Evolutionary conservation across 2,888 invertebrate species (phyloP).

Genomic region (Drosophila atripex): DNA sequence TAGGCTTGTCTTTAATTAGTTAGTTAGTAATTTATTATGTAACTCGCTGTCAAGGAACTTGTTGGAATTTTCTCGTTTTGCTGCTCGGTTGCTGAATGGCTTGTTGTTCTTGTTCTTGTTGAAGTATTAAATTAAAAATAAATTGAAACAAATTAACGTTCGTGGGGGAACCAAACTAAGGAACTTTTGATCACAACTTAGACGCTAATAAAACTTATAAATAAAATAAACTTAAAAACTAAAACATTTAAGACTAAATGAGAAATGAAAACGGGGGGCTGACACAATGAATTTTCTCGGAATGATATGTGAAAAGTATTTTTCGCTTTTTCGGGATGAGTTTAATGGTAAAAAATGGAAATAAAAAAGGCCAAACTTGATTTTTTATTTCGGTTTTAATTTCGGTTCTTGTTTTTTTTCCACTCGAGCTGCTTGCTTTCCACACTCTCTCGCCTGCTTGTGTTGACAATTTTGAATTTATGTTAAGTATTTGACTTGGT

Average conservation of each 20-base stretch:
- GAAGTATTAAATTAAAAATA: constrained; percentile 54
- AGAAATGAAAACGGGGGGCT: constrained; percentile 22
- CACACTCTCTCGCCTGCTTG: neutral
- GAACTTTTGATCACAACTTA: constrained; percentile 82
- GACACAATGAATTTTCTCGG: constrained; percentile 79
- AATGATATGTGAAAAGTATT: constrained; percentile 58
- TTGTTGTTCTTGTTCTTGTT: constrained; percentile 43
- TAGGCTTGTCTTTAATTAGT: constrained; percentile 24
- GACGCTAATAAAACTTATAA: constrained; percentile 57
- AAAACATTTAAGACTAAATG: constrained; percentile 27
- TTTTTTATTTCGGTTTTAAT: constrained; percentile 55
- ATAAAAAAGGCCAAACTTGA: constrained; percentile 49
- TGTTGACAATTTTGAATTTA: constrained; percentile 48
- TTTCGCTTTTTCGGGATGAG: constrained; percentile 5
- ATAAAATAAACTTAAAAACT: constrained; percentile 41
- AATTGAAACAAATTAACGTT: constrained; percentile 56
- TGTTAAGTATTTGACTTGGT: constrained; percentile 43
- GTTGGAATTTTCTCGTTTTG: constrained; percentile 63
- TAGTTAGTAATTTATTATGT: constrained; percentile 20
- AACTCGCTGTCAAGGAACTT: constrained; percentile 61
- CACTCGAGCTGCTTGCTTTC: constrained; percentile 46
- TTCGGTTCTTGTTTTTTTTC: constrained; percentile 37
- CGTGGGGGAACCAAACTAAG: constrained; percentile 81
- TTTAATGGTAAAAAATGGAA: constrained; percentile 36
- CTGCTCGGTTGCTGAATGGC: constrained; percentile 57